Evolutionary conservation across 2,888 invertebrate species (phyloP).

Genomic region (Capitulum mitella): DNA sequence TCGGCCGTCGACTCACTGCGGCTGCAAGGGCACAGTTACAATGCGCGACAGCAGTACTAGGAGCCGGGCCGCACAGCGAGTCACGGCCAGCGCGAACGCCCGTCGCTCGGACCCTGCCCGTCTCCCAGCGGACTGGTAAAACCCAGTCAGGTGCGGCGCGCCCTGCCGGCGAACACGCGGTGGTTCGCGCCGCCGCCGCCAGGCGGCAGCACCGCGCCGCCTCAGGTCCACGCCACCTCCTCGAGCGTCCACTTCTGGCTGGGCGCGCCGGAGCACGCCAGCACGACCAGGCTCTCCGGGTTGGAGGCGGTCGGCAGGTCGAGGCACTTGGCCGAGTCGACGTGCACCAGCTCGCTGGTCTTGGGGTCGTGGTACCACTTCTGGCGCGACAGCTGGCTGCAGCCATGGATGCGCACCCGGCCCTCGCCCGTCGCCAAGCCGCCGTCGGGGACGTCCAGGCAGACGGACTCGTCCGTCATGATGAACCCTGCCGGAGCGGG

Average conservation of each 20-base stretch:
- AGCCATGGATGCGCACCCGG: conserved; percentile 61
- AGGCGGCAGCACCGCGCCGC: neutral
- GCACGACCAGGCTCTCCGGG: conserved; percentile 44
- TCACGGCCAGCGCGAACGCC: no score
- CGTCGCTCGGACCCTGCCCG: no score
- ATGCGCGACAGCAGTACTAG: no score
- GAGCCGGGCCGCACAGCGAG: no score
- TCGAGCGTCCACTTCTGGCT: neutral
- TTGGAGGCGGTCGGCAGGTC: conserved; percentile 48
- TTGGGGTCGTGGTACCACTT: conserved; percentile 57
- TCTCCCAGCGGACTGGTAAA: no score
- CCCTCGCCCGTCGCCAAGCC: conserved; percentile 46
- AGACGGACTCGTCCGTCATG: conserved; percentile 82
- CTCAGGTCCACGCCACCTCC: neutral
- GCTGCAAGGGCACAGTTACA: no score
- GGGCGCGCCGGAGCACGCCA: neutral
- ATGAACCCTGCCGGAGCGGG: conserved; percentile 47
- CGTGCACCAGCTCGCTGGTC: conserved; percentile 47
- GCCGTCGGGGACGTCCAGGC: conserved; percentile 62
- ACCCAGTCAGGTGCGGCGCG: no score
- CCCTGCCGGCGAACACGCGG: neutral
- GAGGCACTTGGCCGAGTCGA: conserved; percentile 53
- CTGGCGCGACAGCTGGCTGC: conserved; percentile 59
- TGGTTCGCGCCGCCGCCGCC: neutral
- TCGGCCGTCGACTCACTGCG: no score